A percentile compares a stretch with the other conserved stretches of the same genome.
phyloP scores from a whole-genome alignment of 2,113 vertebrate species.

The Cisticola juncidis region DNA sequence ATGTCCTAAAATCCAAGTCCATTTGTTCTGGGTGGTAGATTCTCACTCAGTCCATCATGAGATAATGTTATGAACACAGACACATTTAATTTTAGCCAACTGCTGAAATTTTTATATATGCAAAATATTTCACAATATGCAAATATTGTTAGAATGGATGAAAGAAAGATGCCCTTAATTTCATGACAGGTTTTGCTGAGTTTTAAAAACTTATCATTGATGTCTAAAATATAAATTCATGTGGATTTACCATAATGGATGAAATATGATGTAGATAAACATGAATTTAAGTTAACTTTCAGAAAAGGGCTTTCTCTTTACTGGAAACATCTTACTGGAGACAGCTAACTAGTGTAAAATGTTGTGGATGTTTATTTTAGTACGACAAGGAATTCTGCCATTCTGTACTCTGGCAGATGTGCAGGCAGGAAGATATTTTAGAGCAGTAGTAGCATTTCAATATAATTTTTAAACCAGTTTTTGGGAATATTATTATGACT shows the following conservation, averaged over 20 bases:
- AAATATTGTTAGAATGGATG: background rate
- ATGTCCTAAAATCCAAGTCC: background rate
- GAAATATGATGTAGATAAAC: background rate
- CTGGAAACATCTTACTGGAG: background rate
- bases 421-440: background rate
- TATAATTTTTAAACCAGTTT: background rate
- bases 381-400: background rate
- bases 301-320: background rate
- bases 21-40: background rate
- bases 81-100: background rate
- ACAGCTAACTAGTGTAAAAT: background rate
- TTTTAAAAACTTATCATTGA: background rate
- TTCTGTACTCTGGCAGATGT: background rate
- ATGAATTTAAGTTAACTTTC: background rate
- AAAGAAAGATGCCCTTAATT: background rate
- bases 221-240: background rate
- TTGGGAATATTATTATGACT: background rate
- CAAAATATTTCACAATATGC: background rate
- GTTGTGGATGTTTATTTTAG: background rate
- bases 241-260: background rate
- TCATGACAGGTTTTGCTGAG: background rate
- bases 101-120: background rate
- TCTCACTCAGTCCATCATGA: background rate
- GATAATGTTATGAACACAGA: background rate
- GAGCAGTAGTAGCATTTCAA: background rate